phyloP scores from a whole-genome alignment of 2,797 vertebrate genomes.

The Ctenosaura bakeri region DNA sequence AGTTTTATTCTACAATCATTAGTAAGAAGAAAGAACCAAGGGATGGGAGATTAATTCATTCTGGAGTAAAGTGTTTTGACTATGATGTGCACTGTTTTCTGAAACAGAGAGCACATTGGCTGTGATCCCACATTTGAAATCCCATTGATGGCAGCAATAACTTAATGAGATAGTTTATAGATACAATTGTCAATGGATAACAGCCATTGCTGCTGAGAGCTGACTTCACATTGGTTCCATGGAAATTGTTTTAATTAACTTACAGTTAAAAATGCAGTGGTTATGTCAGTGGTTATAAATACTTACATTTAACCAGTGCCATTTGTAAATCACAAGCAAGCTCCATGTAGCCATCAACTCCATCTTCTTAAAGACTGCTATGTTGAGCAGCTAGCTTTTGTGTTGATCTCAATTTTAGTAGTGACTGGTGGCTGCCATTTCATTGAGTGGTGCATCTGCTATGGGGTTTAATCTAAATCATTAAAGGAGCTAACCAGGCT shows the following conservation, averaged over 20 bases:
- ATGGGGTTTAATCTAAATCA: too few relatives aligned
- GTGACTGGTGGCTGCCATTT: too few relatives aligned
- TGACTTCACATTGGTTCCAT: not conserved
- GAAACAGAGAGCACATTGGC: not conserved
- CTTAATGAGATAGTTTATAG: not conserved
- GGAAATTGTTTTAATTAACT: slow-evolving; percentile 28
- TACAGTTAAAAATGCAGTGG: not conserved
- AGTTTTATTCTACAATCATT: not conserved
- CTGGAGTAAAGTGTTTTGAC: not conserved
- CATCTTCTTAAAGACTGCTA: slow-evolving; percentile 1
- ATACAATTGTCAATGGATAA: not conserved
- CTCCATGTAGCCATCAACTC: not conserved
- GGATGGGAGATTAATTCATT: slow-evolving; percentile 5
- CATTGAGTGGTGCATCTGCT: too few relatives aligned
- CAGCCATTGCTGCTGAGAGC: not conserved
- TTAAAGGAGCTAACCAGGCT: too few relatives aligned
- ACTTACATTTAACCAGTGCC: slow-evolving; percentile 5
- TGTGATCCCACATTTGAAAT: not conserved
- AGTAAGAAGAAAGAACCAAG: not conserved
- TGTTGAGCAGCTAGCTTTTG: not conserved
- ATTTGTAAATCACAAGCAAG: not conserved
- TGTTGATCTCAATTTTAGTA: not conserved
- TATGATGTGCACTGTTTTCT: slow-evolving; percentile 1
- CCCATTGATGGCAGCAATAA: not conserved
- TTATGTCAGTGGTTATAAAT: slow-evolving; percentile 15